Base-by-base conservation (phyloP, 2,797 vertebrate species). In the Tauraco hartlaubi region DNA sequence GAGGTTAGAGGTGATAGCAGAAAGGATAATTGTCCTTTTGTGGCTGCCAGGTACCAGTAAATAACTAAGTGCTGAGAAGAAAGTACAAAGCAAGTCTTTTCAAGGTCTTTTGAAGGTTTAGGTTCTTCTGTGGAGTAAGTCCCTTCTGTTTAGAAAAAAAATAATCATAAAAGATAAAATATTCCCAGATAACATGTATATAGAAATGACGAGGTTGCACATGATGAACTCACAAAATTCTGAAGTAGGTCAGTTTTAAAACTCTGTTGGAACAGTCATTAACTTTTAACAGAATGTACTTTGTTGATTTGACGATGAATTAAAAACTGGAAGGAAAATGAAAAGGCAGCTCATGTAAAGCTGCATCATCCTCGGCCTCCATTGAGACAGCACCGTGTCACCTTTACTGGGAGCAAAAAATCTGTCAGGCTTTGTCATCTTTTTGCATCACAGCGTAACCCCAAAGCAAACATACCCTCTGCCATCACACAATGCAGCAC, bases 211-310 rank as follows among this genome's bases (percentile, higher is more conserved):
- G 76, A 85, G 39, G 43, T 35, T 85, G 46, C 46, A 74, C 49
- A 44, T n/a, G 54, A 41, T 28, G 41, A 73, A 62, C 37, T 68
- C 48, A 23, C 1, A 81, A 48, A 92, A 94, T 92, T 88, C 61
- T 4, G 1, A 84, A 80, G 51, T 16, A 63, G n/a, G 19, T 73
- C 1, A 5, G 41, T 58, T 85, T 90, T 87, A 79, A 85, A 94
- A 44, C 64, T 72, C 29, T 63, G 4, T 56, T 39, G 63, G 85
- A 78, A 90, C 79, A 69, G 66, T 78, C 8, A 59, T 91, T 90
- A 94, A 39, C 68, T 92, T 92, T 74, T 79, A 85, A 79, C 51
- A 81, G 71, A 86, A 66, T 68, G 55, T 81, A 68, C 82, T 52
- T 76, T 72, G 39, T 86, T 90, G 66, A 77, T 81, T 85, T 86